A percentile compares a stretch with the other conserved stretches of the same genome.
phyloP scores from a whole-genome alignment of 2,113 vertebrate species.

The Mobula hypostoma region DNA sequence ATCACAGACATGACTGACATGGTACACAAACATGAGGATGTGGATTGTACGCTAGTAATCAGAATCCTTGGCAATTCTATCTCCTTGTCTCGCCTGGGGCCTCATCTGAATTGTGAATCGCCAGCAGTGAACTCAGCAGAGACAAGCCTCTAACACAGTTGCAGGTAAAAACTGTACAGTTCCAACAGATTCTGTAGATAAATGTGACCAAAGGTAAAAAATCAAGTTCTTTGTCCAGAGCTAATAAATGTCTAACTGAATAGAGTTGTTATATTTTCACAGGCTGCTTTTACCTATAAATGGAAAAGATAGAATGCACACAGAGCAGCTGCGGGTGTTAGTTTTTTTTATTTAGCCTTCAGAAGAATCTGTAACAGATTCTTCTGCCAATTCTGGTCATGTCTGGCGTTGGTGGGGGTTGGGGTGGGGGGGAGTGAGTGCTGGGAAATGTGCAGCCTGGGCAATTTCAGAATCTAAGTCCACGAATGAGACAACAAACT shows the following conservation, averaged over 20 bases:
- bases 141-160: not conserved
- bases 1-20: not conserved
- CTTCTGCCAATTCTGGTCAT: slow-evolving; percentile 33
- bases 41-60: not conserved
- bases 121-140: not conserved
- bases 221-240: not conserved
- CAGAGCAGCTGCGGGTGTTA: not conserved
- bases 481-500: not conserved
- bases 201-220: not conserved
- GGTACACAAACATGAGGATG: not conserved
- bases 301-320: slow-evolving; percentile 15
- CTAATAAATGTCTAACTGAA: slow-evolving; percentile 20
- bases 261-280: not conserved
- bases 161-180: not conserved
- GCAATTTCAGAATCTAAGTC: not conserved
- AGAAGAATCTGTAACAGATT: slow-evolving; percentile 30
- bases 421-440: not conserved
- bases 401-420: not conserved
- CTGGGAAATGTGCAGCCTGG: not conserved
- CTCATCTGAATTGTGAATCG: not conserved
- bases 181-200: not conserved
- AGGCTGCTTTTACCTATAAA: slow-evolving; percentile 26
- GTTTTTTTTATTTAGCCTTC: not conserved
- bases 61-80: not conserved
- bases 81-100: not conserved